Evolutionary conservation across 1,140 invertebrate genomes (phyloP), one percentile per base, ranked within the genome.

Genomic region (Trachelipus rathkii): DNA sequence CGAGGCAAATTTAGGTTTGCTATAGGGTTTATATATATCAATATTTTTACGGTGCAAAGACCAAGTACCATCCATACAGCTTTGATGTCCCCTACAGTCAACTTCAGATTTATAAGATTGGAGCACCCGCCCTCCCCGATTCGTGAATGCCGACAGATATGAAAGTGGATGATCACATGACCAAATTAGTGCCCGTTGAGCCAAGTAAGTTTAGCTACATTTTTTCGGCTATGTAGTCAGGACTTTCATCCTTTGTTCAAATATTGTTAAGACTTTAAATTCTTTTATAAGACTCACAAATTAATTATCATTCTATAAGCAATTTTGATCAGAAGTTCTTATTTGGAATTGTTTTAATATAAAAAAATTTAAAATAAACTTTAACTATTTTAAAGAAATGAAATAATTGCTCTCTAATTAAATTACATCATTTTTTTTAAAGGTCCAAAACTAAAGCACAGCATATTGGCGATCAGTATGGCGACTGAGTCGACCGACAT

Each of bases 81-180:
- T 85, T 85, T 81, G 84, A 86, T 66, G 82, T 87, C 9, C 81
- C 80, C 68, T 87, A 87, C 79, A 78, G 79, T 69, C 86, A 88
- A 60, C 83, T 89, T 44, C 85, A 88, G 81, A 90, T 98, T 21
- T 98, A 91, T 84, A 98, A 98, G 89, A 95, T 99, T 83, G 96
- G 96, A 43, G 94, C 95, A 0, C 94, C 95, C 0, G 89, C 93
- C 3, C 85, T 98, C 69, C 96, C 96, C 0, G 94, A 95, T 82
- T 96, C 95, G 0, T 96, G 95, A 83, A 91, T 98, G 89, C 97
- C 97, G 10, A 87, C 97, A 66, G 96, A 96, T 43, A 97, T 97
- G 93, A 95, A 95, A 83, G 89, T 91, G 0, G 92, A 95, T 83
- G 95, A 98, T 85, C 94, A 95, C 84, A 87, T 93, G 81, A 97